Conservation (phyloP, 1,140 invertebrate genomes). For the Drosophila ercepeae region DNA sequence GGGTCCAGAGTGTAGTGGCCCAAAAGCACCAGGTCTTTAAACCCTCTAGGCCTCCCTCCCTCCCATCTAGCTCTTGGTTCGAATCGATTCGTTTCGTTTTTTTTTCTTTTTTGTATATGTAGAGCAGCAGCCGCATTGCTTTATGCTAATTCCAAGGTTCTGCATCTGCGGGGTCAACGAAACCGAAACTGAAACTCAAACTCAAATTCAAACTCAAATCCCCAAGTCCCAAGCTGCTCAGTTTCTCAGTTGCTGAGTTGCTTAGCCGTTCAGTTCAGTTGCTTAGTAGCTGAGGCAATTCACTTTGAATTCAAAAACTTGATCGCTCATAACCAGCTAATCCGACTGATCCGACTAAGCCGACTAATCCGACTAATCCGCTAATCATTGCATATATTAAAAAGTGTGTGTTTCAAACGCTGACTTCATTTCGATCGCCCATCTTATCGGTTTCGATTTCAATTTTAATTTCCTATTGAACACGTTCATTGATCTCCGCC, state of each 20-base stretch:
- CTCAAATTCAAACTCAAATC: conserved; percentile 9
- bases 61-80: too few relatives aligned
- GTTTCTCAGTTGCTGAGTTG: not conserved
- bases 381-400: conserved; percentile 63
- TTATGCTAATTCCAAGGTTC: conserved; percentile 77
- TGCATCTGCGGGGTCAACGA: conserved; percentile 75
- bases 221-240: not conserved
- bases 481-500: conserved; percentile 68
- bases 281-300: conserved; percentile 1
- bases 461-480: conserved; percentile 75
- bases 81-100: too few relatives aligned
- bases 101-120: conserved; percentile 27
- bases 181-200: conserved; percentile 33
- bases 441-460: conserved; percentile 41
- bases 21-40: not conserved
- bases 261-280: not conserved
- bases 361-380: conserved; percentile 66
- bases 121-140: conserved; percentile 49
- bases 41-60: not conserved
- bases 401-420: conserved; percentile 5
- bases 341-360: too few relatives aligned
- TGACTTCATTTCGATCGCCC: conserved; percentile 30
- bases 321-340: conserved; percentile 67
- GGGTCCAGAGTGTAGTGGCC: conserved; percentile 4
- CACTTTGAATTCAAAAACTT: conserved; percentile 15